Conservation (phyloP, 2,113 vertebrate genomes). For the Mesoclemmys tuberculata region DNA sequence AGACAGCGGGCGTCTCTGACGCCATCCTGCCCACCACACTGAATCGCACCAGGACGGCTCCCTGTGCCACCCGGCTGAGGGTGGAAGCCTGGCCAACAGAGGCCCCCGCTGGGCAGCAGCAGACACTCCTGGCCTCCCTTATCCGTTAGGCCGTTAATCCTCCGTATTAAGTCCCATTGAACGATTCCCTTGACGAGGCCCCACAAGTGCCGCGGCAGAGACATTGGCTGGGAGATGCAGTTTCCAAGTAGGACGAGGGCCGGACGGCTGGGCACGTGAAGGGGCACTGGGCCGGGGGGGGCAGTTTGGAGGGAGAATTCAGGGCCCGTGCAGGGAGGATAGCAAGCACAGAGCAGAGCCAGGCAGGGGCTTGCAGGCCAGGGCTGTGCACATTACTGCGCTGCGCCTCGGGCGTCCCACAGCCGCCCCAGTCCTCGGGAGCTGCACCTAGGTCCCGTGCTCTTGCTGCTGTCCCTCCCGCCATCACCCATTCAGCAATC, state of each 20-base stretch:
- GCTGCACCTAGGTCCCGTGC: not conserved
- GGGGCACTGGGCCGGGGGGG: too few relatives aligned
- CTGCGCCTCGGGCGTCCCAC: too few relatives aligned
- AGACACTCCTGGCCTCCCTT: not conserved
- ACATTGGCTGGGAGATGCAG: not conserved
- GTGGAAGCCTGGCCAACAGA: too few relatives aligned
- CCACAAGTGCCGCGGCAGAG: not conserved
- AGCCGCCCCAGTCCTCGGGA: not conserved
- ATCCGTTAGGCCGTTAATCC: not conserved
- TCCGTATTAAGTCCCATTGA: not conserved
- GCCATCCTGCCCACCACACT: too few relatives aligned
- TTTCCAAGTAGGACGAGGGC: not conserved
- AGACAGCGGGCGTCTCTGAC: not conserved
- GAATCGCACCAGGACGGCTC: too few relatives aligned
- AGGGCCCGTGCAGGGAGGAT: too few relatives aligned
- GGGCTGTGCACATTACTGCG: too few relatives aligned
- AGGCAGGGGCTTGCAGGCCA: not conserved
- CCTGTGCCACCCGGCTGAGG: too few relatives aligned
- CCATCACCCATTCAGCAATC: not conserved
- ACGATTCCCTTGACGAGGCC: not conserved
- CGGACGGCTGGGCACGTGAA: too few relatives aligned
- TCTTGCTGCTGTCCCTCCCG: not conserved
- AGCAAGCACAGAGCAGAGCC: not conserved
- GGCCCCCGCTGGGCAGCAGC: too few relatives aligned
- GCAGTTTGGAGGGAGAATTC: too few relatives aligned